Base-by-base conservation (phyloP, 2,113 vertebrate genomes). In the Chinchilla lanigera region DNA sequence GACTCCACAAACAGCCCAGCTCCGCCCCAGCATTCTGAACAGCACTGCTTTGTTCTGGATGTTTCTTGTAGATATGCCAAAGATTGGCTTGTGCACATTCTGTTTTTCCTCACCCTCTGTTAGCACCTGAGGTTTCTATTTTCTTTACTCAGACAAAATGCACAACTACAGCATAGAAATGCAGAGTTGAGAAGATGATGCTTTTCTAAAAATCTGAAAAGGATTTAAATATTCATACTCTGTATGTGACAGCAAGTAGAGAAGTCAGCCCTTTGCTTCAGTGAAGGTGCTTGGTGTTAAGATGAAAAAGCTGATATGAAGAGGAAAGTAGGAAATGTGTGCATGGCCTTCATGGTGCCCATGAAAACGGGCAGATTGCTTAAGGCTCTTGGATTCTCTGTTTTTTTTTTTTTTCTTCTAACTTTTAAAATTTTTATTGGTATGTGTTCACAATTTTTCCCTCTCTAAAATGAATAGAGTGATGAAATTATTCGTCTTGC, bases 151-250 rank as follows among this genome's bases (percentile, higher is more conserved):
- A 56, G 63, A 77, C 50, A 89, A 75, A 67, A 89, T 58, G 9
- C 38, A 16, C 41, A 77, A 41, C 9, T 44, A 38, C 1, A 69
- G 19, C 4, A 1, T 56, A 17, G 61, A 7, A 69, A 63, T 54
- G 17, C 3, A 60, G 56, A 56, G 26, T 50, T 96, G 13, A 41
- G 54, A 58, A 71, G 78, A 88, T 58, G 26, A 10, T 28, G 50
- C 90, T 92, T 96, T 75, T 60, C 47, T 80, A 94, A 54, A 61
- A 33, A 93, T 41, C 63, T 86, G 13, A 83, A 58, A 88, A 78
- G 1, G 92, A 94, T n/a, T 54, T 90, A 84, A 93, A 41, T 92
- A 63, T 65, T 61, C 81, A 63, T 80, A 19, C n/a, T 69, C 3
- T 61, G 38, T 92, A 2, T 65, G 54, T 82, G 86, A 86, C n/a